Conservation (phyloP, 2,797 vertebrate genomes). For the Apodemus agrarius region DNA sequence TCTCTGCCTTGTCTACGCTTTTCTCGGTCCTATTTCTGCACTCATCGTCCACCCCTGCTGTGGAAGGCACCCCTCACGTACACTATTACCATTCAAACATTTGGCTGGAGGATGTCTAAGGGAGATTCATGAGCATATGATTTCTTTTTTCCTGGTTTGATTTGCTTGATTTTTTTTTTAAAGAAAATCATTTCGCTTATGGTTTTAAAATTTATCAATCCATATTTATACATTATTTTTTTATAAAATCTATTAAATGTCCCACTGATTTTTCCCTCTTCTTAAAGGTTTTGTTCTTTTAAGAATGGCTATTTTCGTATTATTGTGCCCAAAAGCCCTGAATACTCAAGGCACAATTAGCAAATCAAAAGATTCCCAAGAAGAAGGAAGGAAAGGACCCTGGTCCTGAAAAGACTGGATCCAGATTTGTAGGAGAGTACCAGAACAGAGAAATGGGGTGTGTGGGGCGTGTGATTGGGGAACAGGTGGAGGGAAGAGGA, state of each 20-base stretch:
- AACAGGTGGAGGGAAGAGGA: no score
- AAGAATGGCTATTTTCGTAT: no score
- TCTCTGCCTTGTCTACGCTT: no score
- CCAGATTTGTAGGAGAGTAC: no score
- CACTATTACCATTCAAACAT: neutral
- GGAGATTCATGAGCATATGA: neutral
- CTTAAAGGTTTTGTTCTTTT: neutral
- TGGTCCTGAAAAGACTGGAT: no score
- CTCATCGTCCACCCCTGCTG: rapidly evolving
- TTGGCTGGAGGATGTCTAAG: neutral
- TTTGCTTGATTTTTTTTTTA: neutral
- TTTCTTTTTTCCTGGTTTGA: slow-evolving; percentile 17
- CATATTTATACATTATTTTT: neutral
- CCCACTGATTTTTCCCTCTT: neutral
- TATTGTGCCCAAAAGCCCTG: no score
- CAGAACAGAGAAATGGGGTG: no score
- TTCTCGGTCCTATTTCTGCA: neutral
- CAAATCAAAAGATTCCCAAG: no score
- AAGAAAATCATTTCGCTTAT: neutral
- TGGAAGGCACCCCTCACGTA: neutral
- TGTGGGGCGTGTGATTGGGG: no score
- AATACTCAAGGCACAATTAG: no score
- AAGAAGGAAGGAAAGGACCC: no score
- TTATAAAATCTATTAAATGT: neutral
- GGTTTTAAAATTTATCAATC: neutral